A percentile compares a stretch with the other conserved stretches of the same genome.
These are phyloP conservation scores for Drosophila barbarae DNA, from an alignment of 2,888 invertebrate genomes.

Conservation along the genomic window DNA sequence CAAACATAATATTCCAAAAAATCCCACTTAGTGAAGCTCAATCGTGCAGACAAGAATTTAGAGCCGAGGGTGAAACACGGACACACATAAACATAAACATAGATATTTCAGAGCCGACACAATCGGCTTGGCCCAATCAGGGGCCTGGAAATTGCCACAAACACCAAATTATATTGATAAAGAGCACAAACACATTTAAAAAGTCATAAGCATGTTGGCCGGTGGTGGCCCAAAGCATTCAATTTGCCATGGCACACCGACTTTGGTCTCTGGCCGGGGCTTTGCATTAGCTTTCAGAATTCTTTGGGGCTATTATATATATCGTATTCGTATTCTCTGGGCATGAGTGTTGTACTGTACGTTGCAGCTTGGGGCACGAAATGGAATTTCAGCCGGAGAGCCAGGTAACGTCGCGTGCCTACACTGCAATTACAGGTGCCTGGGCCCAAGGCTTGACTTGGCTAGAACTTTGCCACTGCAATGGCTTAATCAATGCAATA, in stretches of 20 bases:
- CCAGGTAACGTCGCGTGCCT: slow-evolving; percentile 60
- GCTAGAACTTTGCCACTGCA: slow-evolving; percentile 34
- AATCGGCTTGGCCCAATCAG: slow-evolving; percentile 60
- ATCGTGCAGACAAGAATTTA: slow-evolving; percentile 64
- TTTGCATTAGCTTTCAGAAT: slow-evolving; percentile 38
- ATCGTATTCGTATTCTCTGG: slow-evolving; percentile 3
- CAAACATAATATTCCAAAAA: neutral
- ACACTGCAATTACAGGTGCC: slow-evolving; percentile 44
- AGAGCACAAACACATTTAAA: slow-evolving; percentile 67
- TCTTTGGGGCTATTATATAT: slow-evolving; percentile 36
- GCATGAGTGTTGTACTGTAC: slow-evolving; percentile 15
- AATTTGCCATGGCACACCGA: slow-evolving; percentile 29
- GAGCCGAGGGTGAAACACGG: slow-evolving; percentile 53
- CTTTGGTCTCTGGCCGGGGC: neutral
- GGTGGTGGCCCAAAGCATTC: slow-evolving; percentile 35
- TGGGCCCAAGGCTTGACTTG: slow-evolving; percentile 27
- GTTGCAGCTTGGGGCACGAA: slow-evolving; percentile 32
- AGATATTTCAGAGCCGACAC: slow-evolving; percentile 36
- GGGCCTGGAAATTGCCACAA: slow-evolving; percentile 62
- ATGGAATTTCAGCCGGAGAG: slow-evolving; percentile 27
- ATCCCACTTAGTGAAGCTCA: neutral
- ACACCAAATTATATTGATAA: slow-evolving; percentile 72
- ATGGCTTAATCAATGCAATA: slow-evolving; percentile 38
- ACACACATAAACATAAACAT: slow-evolving; percentile 27
- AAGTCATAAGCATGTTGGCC: slow-evolving; percentile 57